Evolutionary conservation across 2,888 invertebrate species (phyloP).

Genomic region (Papilio protenor): DNA sequence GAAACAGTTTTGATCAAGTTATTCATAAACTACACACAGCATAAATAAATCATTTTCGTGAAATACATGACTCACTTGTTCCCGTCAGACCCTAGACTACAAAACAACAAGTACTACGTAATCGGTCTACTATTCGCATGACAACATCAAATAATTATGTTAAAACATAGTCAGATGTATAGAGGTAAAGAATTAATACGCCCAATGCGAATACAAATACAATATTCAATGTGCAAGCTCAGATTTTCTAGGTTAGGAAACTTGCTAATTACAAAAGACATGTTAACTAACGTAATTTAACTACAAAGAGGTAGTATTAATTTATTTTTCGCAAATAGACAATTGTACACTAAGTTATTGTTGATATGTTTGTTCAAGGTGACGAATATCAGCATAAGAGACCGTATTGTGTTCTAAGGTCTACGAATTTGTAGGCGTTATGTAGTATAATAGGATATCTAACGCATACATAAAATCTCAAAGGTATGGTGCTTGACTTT

Average conservation of each 20-base stretch:
- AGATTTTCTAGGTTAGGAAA: too few relatives aligned
- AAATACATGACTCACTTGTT: constrained; percentile 42
- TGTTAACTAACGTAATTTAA: background rate
- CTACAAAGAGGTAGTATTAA: background rate
- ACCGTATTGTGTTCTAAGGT: background rate
- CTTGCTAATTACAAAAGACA: too few relatives aligned
- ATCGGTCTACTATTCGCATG: constrained; percentile 30
- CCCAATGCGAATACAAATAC: background rate
- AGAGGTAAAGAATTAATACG: background rate
- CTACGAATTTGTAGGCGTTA: background rate
- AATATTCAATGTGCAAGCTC: too few relatives aligned
- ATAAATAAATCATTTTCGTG: constrained; percentile 39
- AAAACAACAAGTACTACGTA: constrained; percentile 31
- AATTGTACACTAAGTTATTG: background rate
- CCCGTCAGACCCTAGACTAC: constrained; percentile 20
- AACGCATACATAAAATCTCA: background rate
- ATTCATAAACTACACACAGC: background rate
- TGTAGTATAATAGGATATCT: background rate
- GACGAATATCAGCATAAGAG: background rate
- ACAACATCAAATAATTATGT: constrained; percentile 37
- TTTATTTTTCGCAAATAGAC: too few relatives aligned
- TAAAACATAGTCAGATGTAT: background rate
- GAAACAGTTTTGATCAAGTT: constrained; percentile 51
- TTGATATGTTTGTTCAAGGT: background rate
- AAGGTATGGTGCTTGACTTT: background rate